Evolutionary conservation across 2,113 vertebrate genomes (phyloP).

Genomic region (Podarcis cretensis): DNA sequence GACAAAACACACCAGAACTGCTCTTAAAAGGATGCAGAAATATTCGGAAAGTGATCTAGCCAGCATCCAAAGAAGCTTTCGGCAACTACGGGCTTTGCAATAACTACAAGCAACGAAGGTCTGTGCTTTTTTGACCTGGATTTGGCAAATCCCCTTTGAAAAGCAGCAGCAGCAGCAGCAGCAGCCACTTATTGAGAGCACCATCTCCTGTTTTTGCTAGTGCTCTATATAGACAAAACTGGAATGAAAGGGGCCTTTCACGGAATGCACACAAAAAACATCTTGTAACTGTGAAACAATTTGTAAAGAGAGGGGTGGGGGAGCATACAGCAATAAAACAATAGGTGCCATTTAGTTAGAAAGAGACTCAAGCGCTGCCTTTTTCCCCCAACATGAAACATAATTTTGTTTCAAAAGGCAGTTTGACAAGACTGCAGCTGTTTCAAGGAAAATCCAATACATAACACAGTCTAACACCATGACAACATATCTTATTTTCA

Average conservation of each 20-base stretch:
- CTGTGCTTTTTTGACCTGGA: not conserved
- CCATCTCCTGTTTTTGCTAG: not conserved
- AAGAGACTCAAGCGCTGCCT: not conserved
- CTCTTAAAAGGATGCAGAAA: too few relatives aligned
- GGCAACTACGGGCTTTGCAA: not conserved
- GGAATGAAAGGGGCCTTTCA: not conserved
- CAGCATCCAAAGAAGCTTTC: not conserved
- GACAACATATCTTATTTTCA: not conserved
- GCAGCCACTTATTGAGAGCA: not conserved
- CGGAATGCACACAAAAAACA: accelerated
- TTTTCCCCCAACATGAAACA: not conserved
- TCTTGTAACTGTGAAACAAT: not conserved
- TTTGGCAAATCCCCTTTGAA: not conserved
- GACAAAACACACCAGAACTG: too few relatives aligned
- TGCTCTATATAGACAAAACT: not conserved
- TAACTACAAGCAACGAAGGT: too few relatives aligned
- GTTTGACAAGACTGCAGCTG: not conserved
- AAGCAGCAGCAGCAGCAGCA: accelerated
- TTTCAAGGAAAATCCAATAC: not conserved
- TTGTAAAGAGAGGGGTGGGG: not conserved
- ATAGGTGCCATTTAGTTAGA: not conserved
- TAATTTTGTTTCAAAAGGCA: not conserved
- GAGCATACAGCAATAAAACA: not conserved
- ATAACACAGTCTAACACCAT: not conserved
- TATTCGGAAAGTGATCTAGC: not conserved